Evolutionary conservation across 1,140 invertebrate species (phyloP), one percentile per base, ranked within the genome.

Genomic region (Ceratina calcarata): DNA sequence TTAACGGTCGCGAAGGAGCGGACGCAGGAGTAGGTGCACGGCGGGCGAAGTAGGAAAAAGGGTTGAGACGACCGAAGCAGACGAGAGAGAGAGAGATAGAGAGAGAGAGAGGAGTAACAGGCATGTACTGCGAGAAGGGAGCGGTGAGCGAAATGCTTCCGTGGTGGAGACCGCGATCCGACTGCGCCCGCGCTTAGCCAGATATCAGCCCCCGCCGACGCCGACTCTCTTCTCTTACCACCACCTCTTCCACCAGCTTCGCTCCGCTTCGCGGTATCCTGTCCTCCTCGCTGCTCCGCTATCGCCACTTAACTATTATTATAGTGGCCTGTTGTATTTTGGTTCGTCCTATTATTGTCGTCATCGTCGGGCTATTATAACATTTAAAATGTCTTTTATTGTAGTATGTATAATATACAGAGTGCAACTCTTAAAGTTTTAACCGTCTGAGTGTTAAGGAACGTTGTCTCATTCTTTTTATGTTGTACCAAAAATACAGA

Each of bases 111-210:
- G 22, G 60, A 61, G 61, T 16, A 49, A 37, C 69, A 84, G 66
- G 75, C 55, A 57, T 18, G 74, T 81, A 81, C 66, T 81, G 82
- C 80, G 76, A 78, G 70, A 81, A 80, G 82, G 83, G 83, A 81
- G 74, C 82, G 76, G 67, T 80, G 72, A 80, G 74, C 62, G 82
- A 87, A 87, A 83, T 81, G 87, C 86, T 87, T 78, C 88, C 88
- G 84, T 87, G 83, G 68, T 86, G 87, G 82, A 86, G 88, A 89
- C 89, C 87, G 80, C 87, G 89, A 85, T 86, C 83, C 90, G 88
- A 91, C 90, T 91, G 89, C 90, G 89, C 89, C 86, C 89, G 89
- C 89, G 90, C 90, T 91, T 90, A 90, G 88, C 88, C 82, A 87
- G 86, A 90, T 90, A 90, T 88, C 90, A 87, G 68, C 88, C 89